Percentiles rank a stretch among this genome's conserved stretches.
phyloP scores from a whole-genome alignment of 2,113 vertebrate species.

The Ophthalmolycus amberensis region DNA sequence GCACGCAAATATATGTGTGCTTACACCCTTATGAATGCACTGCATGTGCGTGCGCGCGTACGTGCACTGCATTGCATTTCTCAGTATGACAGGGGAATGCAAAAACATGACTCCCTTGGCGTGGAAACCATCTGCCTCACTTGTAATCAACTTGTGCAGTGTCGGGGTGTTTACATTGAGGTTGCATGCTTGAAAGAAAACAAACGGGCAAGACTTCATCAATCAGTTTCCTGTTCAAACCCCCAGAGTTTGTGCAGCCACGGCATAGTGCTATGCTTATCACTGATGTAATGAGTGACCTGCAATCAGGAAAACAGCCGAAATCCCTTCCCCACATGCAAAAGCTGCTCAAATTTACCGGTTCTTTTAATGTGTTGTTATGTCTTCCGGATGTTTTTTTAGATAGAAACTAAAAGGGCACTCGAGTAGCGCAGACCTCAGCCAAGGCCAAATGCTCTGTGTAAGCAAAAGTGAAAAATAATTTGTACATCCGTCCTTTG shows the following conservation, averaged over 20 bases:
- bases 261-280: slow-evolving; percentile 51
- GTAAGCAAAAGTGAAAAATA: neutral
- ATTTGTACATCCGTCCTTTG: neutral
- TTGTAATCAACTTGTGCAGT: slow-evolving; percentile 72
- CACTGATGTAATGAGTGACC: slow-evolving; percentile 38
- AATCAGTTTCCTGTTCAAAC: slow-evolving; percentile 63
- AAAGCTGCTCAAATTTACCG: slow-evolving; percentile 1
- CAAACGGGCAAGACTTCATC: slow-evolving; percentile 50
- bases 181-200: slow-evolving; percentile 55
- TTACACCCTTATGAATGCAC: neutral
- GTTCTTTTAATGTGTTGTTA: neutral
- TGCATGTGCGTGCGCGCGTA: neutral
- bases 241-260: slow-evolving; percentile 18
- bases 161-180: slow-evolving; percentile 79
- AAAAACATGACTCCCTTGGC: slow-evolving; percentile 72
- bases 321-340: slow-evolving; percentile 18
- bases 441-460: neutral
- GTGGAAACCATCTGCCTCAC: slow-evolving; percentile 75
- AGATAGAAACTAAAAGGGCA: neutral
- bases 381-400: neutral
- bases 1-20: neutral
- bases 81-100: slow-evolving; percentile 73
- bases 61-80: slow-evolving; percentile 46
- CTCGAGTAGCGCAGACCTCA: neutral
- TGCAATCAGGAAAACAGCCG: slow-evolving; percentile 19